phyloP scores from a whole-genome alignment of 92 coral and sea anemone genomes.

The Heliopora coerulea region DNA sequence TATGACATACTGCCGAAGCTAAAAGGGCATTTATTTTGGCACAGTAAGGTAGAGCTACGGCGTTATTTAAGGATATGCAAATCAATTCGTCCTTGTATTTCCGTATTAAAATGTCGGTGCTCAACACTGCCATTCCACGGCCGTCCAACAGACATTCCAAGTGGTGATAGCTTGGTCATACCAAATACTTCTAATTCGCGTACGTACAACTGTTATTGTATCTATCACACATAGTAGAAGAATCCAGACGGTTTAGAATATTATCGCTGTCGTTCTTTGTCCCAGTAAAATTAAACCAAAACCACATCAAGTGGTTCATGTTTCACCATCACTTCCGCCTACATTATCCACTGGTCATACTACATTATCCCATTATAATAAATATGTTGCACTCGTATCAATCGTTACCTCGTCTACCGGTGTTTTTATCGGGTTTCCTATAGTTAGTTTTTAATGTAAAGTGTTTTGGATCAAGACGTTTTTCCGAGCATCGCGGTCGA shows the following conservation, averaged over 20 bases:
- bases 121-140: background rate
- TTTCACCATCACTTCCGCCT: background rate
- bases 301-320: background rate
- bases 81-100: background rate
- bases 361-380: too few species aligned
- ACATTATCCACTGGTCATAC: too few species aligned
- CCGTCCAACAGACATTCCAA: too few species aligned
- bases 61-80: background rate
- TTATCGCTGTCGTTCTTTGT: too few species aligned
- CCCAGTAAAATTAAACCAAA: too few species aligned
- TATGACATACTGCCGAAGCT: background rate
- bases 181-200: too few species aligned
- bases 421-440: background rate
- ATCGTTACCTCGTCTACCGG: background rate
- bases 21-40: background rate
- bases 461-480: background rate
- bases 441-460: background rate
- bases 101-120: background rate
- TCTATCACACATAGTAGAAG: too few species aligned
- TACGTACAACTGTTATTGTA: too few species aligned
- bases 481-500: background rate
- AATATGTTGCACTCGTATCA: background rate
- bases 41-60: background rate
- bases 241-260: too few species aligned
- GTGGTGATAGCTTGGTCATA: too few species aligned